Conservation (phyloP, 2,888 invertebrate species). For the Protonemura montana region DNA sequence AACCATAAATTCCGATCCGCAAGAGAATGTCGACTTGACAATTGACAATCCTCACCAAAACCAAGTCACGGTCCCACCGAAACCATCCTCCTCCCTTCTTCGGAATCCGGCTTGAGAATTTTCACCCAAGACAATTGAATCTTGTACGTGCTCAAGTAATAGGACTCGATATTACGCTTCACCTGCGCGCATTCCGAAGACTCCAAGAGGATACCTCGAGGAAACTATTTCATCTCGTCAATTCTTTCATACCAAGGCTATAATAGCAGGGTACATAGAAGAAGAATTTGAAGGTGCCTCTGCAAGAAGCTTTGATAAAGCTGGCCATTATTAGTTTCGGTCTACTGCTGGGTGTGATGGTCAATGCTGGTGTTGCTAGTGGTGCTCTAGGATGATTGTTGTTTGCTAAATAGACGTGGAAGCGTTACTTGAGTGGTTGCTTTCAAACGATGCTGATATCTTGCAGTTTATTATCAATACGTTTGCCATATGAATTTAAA, state of each 20-base stretch:
- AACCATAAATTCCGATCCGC: neutral
- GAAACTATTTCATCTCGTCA: neutral
- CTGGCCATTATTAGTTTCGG: neutral
- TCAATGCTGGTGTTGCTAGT: neutral
- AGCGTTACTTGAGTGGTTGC: too few species aligned
- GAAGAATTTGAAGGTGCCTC: neutral
- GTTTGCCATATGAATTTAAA: too few species aligned
- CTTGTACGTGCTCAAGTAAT: neutral
- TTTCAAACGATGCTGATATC: too few species aligned
- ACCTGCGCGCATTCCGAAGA: neutral
- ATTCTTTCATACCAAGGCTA: neutral
- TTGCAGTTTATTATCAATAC: too few species aligned
- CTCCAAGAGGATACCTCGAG: too few species aligned
- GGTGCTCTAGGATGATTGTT: neutral
- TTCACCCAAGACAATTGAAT: neutral
- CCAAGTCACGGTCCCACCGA: neutral
- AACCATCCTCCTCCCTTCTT: neutral
- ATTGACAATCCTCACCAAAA: neutral
- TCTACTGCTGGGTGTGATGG: neutral
- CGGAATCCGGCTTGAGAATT: neutral
- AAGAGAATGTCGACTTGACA: neutral
- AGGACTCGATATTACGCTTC: neutral
- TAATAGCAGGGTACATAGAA: neutral
- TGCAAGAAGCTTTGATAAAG: neutral
- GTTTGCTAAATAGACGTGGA: neutral